These are phyloP conservation scores for Sula dactylatra DNA, from an alignment of 2,113 vertebrate species.

Conservation along the genomic window DNA sequence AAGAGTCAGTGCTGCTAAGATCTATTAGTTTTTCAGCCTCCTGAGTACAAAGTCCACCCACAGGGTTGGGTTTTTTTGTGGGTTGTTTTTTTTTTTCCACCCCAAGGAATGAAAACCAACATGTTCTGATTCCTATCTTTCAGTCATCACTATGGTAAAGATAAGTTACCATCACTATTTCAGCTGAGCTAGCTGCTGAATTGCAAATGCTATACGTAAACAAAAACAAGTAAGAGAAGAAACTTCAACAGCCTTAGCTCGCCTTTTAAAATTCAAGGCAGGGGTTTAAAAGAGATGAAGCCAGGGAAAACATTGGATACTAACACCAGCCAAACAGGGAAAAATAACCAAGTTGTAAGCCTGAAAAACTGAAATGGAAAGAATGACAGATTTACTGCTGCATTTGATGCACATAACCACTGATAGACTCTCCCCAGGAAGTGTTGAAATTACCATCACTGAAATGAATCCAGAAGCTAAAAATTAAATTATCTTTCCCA, in stretches of 20 bases:
- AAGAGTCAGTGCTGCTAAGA: background rate
- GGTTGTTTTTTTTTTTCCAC: background rate
- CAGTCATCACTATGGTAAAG: background rate
- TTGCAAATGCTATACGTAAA: slow-evolving; percentile 23
- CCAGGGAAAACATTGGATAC: slow-evolving; percentile 50
- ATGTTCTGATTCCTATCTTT: background rate
- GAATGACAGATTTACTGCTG: slow-evolving; percentile 57
- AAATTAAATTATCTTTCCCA: slow-evolving; percentile 70
- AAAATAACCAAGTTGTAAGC: slow-evolving; percentile 50
- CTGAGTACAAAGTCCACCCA: background rate
- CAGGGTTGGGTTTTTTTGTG: background rate
- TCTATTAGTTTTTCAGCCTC: background rate
- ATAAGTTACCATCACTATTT: background rate
- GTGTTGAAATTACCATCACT: slow-evolving; percentile 59
- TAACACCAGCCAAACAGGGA: slow-evolving; percentile 43
- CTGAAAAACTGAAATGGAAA: slow-evolving; percentile 57
- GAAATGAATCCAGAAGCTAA: slow-evolving; percentile 67
- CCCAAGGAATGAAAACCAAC: background rate
- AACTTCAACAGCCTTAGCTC: background rate
- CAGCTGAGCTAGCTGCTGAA: slow-evolving; percentile 31
- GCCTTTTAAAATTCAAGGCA: slow-evolving; percentile 62
- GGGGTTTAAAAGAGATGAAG: slow-evolving; percentile 46
- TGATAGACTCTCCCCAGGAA: slow-evolving; percentile 61
- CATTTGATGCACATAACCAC: slow-evolving; percentile 48
- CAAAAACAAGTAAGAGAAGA: slow-evolving; percentile 43